Percentiles rank a stretch among this genome's conserved stretches.
These are phyloP conservation scores for Alligator mississippiensis DNA, from an alignment of 2,113 vertebrate species.

Conservation along the genomic window DNA sequence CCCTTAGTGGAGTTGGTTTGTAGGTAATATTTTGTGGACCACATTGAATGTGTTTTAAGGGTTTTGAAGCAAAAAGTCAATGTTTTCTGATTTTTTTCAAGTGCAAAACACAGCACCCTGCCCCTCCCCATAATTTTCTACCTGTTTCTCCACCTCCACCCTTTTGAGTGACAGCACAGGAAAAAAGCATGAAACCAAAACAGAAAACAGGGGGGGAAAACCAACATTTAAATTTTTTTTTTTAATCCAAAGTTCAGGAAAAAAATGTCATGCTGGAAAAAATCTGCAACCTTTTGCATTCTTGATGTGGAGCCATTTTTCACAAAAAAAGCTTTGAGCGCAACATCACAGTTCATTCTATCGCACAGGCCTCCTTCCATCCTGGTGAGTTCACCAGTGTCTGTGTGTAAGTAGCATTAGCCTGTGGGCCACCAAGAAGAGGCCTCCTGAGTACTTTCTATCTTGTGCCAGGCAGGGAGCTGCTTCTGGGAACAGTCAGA, in stretches of 20 bases:
- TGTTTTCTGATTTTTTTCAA: neutral
- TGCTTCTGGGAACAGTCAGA: neutral
- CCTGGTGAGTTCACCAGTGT: neutral
- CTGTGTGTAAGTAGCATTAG: neutral
- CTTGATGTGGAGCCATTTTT: neutral
- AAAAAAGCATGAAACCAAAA: neutral
- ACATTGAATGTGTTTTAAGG: neutral
- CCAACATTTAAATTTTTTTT: neutral
- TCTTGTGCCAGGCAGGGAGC: accelerated
- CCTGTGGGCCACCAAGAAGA: neutral
- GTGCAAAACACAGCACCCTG: neutral
- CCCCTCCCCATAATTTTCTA: neutral
- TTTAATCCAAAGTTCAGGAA: neutral
- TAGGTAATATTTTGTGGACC: neutral
- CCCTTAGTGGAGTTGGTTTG: neutral
- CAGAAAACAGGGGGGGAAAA: neutral
- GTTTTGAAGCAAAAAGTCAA: neutral
- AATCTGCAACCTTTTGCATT: neutral
- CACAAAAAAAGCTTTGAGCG: neutral
- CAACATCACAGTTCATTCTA: neutral
- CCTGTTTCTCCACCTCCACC: neutral
- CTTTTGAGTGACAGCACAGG: constrained; percentile 4
- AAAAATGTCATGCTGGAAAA: neutral
- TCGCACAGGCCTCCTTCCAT: neutral
- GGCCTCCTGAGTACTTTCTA: neutral